phyloP scores from a whole-genome alignment of 1,140 invertebrate species.

The Hormaphis cornu region DNA sequence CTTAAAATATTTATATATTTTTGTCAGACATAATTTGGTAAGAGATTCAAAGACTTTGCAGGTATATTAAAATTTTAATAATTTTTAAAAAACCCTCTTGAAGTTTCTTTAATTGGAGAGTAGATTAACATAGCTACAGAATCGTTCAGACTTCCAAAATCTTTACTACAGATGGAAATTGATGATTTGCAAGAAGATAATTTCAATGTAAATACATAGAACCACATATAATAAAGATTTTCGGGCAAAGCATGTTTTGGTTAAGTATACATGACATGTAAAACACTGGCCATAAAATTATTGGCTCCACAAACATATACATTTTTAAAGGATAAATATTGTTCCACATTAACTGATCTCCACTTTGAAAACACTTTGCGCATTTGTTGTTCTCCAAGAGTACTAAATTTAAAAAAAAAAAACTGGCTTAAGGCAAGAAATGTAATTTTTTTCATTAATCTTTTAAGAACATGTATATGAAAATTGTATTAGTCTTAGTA shows the following conservation, averaged over 20 bases:
- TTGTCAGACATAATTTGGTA: no score
- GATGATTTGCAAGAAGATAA: neutral
- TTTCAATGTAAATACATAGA: no score
- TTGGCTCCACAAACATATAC: no score
- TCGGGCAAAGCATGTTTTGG: no score
- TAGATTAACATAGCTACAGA: neutral
- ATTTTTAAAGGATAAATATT: neutral
- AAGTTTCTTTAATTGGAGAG: neutral
- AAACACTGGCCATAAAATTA: no score
- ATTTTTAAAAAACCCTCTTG: neutral
- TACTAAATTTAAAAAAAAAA: neutral
- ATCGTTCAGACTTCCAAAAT: neutral
- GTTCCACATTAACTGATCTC: neutral
- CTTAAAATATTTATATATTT: no score
- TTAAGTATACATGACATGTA: no score
- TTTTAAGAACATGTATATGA: no score
- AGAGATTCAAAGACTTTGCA: no score
- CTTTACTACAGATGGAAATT: neutral
- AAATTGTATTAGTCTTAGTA: no score
- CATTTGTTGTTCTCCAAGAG: neutral
- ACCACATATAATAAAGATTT: no score
- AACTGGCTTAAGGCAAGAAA: neutral
- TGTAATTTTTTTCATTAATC: no score
- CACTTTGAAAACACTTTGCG: neutral
- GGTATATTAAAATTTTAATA: neutral